Evolutionary conservation across 2,888 invertebrate genomes (phyloP).

Genomic region (Phasia obesa): DNA sequence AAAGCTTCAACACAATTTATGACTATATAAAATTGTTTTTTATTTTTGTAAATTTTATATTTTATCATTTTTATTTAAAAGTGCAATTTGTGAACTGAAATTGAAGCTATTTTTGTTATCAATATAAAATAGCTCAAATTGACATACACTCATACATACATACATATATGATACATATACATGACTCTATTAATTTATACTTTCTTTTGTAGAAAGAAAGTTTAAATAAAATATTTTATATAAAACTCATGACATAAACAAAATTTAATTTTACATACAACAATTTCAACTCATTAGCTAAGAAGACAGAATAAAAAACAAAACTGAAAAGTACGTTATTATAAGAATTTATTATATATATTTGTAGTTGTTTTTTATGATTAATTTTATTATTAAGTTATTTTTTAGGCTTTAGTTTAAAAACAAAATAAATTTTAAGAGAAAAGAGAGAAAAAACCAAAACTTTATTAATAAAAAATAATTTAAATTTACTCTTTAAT

Average conservation of each 20-base stretch:
- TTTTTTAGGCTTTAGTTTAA: slow-evolving; percentile 51
- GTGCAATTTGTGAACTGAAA: slow-evolving; percentile 69
- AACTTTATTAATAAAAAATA: slow-evolving; percentile 33
- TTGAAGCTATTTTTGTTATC: neutral
- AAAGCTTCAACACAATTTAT: slow-evolving; percentile 13
- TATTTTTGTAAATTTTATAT: neutral
- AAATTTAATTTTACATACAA: slow-evolving; percentile 29
- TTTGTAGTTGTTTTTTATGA: slow-evolving; percentile 59
- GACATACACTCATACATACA: neutral
- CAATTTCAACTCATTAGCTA: slow-evolving; percentile 54
- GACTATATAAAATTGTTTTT: neutral
- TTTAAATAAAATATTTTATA: neutral
- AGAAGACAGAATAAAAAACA: slow-evolving; percentile 17
- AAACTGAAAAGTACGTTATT: too few relatives aligned
- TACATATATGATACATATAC: slow-evolving; percentile 15
- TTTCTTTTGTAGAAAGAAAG: slow-evolving; percentile 16
- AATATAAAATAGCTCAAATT: slow-evolving; percentile 10
- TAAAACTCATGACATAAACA: slow-evolving; percentile 25
- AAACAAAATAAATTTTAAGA: slow-evolving; percentile 21
- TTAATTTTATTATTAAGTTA: slow-evolving; percentile 58
- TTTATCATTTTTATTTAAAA: slow-evolving; percentile 38
- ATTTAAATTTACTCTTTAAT: slow-evolving; percentile 37
- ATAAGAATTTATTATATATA: slow-evolving; percentile 33
- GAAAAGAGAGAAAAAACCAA: slow-evolving; percentile 43
- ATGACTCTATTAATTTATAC: neutral